phyloP scores from a whole-genome alignment of 1,140 invertebrate species.

The Pogonus chalceus region DNA sequence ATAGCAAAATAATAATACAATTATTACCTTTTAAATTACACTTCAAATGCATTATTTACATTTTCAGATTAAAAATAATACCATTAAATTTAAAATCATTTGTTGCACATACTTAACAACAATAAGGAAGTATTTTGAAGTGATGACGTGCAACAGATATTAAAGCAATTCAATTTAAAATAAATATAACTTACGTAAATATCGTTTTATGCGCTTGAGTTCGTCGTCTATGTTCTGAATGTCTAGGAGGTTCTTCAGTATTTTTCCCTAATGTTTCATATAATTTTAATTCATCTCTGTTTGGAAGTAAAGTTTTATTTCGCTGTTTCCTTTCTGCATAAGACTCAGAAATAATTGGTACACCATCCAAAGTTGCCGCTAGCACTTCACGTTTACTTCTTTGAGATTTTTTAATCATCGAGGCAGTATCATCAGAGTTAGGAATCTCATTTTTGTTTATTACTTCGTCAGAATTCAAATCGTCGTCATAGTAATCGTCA shows the following conservation, averaged over 20 bases:
- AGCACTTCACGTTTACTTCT: slow-evolving; percentile 8
- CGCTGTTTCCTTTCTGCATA: neutral
- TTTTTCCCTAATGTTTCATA: neutral
- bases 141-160: no score
- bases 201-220: neutral
- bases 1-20: no score
- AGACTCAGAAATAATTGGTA: slow-evolving; percentile 8
- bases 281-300: neutral
- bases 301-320: slow-evolving; percentile 6
- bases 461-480: no score
- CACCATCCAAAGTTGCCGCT: slow-evolving; percentile 6
- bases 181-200: neutral
- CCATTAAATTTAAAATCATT: no score
- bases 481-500: no score
- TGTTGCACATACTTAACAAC: no score
- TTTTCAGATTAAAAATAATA: no score
- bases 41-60: no score
- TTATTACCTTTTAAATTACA: no score
- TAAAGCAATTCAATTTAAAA: neutral
- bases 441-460: no score
- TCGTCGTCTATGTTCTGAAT: neutral
- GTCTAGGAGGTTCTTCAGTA: neutral
- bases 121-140: neutral
- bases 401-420: neutral
- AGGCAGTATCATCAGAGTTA: slow-evolving; percentile 5